A percentile compares a stretch with the other conserved stretches of the same genome.
These are phyloP conservation scores for Antitype chi DNA, from an alignment of 2,888 invertebrate genomes.

Conservation along the genomic window DNA sequence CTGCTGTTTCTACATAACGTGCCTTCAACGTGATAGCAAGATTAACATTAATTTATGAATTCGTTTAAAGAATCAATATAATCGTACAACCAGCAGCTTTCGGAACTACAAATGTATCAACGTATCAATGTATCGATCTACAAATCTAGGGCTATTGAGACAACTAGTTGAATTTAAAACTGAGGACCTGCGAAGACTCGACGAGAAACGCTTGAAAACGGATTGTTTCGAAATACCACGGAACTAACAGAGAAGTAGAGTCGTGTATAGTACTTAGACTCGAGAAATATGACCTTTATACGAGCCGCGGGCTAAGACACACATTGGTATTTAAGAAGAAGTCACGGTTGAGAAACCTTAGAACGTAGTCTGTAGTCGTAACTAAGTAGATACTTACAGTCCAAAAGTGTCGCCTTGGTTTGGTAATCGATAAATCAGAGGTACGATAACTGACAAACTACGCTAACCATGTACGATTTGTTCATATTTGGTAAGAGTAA, in stretches of 20 bases:
- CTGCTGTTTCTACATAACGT: not conserved
- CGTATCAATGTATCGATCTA: too few species aligned
- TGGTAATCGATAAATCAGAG: not conserved
- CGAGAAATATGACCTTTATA: slow-evolving; percentile 10
- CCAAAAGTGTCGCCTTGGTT: not conserved
- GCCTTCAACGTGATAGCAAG: not conserved
- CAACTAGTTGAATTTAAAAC: not conserved
- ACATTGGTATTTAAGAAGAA: not conserved
- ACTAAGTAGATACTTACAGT: not conserved
- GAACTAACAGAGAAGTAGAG: not conserved
- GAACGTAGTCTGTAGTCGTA: slow-evolving; percentile 1
- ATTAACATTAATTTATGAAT: slow-evolving; percentile 1
- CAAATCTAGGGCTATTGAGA: not conserved
- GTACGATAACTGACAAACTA: not conserved
- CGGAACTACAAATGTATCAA: not conserved
- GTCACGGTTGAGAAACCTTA: slow-evolving; percentile 15
- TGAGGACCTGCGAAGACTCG: not conserved
- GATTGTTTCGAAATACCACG: slow-evolving; percentile 1
- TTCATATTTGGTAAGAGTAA: not conserved
- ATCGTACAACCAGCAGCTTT: not conserved
- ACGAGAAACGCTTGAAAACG: not conserved
- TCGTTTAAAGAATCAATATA: not conserved
- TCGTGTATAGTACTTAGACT: not conserved
- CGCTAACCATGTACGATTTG: not conserved
- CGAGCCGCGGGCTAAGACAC: not conserved